Conservation (phyloP, 2,797 vertebrate species). For the Paramormyrops hopkinsi region DNA sequence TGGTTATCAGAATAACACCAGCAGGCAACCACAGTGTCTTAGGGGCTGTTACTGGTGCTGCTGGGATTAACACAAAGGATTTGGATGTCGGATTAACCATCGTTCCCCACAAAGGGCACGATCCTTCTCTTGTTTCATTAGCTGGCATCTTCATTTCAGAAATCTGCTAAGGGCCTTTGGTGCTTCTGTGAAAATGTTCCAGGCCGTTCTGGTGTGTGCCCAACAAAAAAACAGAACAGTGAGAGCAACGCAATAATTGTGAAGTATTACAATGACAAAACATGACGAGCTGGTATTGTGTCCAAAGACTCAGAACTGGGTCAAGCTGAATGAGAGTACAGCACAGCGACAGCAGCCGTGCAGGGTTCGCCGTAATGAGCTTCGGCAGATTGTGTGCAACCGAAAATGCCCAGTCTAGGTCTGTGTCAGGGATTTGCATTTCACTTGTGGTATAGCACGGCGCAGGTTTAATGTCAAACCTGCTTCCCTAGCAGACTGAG, state of each 20-base stretch:
- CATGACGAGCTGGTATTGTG: not conserved
- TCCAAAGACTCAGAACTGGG: conserved; percentile 17
- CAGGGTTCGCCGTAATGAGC: not conserved
- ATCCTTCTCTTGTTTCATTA: not conserved
- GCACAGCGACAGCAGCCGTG: not conserved
- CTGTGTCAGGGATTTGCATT: not conserved
- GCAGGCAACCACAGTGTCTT: conserved; percentile 57
- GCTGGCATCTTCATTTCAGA: not conserved
- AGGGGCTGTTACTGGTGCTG: conserved; percentile 62
- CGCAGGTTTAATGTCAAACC: not conserved
- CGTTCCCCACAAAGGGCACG: conserved; percentile 15
- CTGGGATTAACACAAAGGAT: conserved; percentile 54
- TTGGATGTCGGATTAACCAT: not conserved
- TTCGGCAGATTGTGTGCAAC: not conserved
- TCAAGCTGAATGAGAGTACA: not conserved
- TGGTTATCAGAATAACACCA: conserved; percentile 63
- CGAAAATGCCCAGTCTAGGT: not conserved
- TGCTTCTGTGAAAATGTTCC: not conserved
- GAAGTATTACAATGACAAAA: not conserved
- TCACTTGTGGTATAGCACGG: not conserved
- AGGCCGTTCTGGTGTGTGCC: not conserved
- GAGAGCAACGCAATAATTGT: not conserved
- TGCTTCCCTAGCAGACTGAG: not conserved
- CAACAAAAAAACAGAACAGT: not conserved
- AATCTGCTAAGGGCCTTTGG: not conserved